Evolutionary conservation across 2,888 invertebrate species (phyloP), one percentile per base, ranked within the genome.

Genomic region (Drosophila borealis): DNA sequence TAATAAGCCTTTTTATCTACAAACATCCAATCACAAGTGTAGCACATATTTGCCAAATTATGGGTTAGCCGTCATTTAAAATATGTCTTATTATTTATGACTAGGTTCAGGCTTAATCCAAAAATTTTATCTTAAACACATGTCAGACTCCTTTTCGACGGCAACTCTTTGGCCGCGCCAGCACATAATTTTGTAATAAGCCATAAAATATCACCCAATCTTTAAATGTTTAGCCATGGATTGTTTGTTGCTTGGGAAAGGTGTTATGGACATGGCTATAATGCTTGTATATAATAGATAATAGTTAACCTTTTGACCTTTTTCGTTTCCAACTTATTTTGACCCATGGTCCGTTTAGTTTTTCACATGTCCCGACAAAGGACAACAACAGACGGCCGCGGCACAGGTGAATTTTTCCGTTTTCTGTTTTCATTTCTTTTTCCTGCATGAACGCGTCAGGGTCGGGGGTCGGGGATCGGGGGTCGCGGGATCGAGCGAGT

Each of bases 181-280:
- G 61, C 69, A 78, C 45, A 77, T 84, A 80, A 78, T 87, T 88
- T 83, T 84, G 64, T 88, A 88, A 88, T 89, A 88, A 88, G 82
- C 86, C 56, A 88, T 88, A 88, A 88, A 88, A 89, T 88, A 89
- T 88, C 70, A 51, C 65, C 77, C 48, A 45, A 63, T 70, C 56
- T 57, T 57, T 48, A 14, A 25, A 49, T 60, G 61, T 19, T 59
- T 54, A 55, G 45, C 54, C 50, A 9, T 45, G 34, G 51, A 13
- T 36, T 55, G 51, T 55, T 53, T 39, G 49, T 36, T 56, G 48
- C 45, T 48, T 25, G 59, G 45, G 25, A 77, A 79, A 86, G 86
- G 87, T 84, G 84, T 81, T 78, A 71, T 62, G 37, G 63, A 55
- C 70, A 73, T 68, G 51, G 49, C 51, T 46, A 33, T 48, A 62